Conservation (phyloP, 2,113 vertebrate species). For the Orthochromis malagaraziensis region DNA sequence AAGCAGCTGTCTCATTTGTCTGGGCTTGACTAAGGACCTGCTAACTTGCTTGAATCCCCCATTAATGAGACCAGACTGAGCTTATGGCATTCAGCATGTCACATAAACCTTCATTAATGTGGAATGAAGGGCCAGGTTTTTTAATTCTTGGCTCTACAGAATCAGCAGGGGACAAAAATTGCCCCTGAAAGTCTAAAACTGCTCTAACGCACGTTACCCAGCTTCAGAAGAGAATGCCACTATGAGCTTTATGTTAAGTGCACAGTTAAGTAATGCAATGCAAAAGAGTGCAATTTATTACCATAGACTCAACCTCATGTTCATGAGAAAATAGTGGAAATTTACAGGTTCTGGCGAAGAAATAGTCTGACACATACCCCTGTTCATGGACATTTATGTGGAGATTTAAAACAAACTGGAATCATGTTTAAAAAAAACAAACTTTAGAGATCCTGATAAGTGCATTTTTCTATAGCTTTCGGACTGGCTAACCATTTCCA, state of each 20-base stretch:
- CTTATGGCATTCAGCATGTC: neutral
- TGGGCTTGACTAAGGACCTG: neutral
- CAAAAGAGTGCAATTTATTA: neutral
- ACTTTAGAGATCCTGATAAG: neutral
- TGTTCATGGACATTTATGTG: neutral
- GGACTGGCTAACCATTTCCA: neutral
- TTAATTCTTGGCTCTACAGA: slow-evolving; percentile 27
- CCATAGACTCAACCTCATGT: fast-evolving
- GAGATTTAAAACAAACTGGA: neutral
- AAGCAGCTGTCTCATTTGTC: neutral
- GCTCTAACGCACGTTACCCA: neutral
- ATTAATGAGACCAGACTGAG: neutral
- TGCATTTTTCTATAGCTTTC: neutral
- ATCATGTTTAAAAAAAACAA: neutral
- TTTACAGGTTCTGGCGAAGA: neutral
- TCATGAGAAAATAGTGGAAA: neutral
- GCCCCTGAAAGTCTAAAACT: neutral
- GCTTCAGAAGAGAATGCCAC: neutral
- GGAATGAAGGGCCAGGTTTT: neutral
- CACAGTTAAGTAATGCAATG: neutral
- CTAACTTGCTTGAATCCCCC: slow-evolving; percentile 5
- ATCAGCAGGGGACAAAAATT: neutral
- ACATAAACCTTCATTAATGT: slow-evolving; percentile 32
- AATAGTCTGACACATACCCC: fast-evolving
- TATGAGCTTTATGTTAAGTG: neutral